Evolutionary conservation across 2,797 vertebrate species (phyloP).

Genomic region (Mus caroli): DNA sequence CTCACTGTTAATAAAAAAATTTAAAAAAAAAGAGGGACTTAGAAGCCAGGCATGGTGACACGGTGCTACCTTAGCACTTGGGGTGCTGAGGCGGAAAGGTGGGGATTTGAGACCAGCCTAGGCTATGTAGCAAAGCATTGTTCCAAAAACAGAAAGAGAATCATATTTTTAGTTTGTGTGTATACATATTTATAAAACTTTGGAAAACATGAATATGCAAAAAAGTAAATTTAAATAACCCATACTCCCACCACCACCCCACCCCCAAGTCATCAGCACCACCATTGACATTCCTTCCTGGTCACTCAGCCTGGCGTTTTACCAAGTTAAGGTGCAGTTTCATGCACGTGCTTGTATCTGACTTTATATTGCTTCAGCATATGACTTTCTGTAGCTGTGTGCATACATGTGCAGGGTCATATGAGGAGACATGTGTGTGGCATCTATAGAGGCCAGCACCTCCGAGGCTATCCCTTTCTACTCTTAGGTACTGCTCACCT

Average conservation of each 20-base stretch:
- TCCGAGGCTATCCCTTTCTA: too few relatives aligned
- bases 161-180: background rate
- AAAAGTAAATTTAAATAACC: background rate
- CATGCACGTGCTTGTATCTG: background rate
- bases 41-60: background rate
- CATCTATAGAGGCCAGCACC: background rate
- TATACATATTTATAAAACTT: background rate
- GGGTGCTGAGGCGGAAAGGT: background rate
- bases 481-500: background rate
- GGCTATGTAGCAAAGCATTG: background rate
- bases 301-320: background rate
- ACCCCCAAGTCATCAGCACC: background rate
- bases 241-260: background rate
- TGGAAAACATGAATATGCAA: background rate
- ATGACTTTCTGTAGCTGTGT: background rate
- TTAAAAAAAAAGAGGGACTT: background rate
- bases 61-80: background rate
- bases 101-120: background rate
- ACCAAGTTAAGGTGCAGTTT: background rate
- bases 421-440: background rate
- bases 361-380: conserved; percentile 35
- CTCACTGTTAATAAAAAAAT: background rate
- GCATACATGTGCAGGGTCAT: too few relatives aligned
- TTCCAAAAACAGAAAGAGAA: background rate
- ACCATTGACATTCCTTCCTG: background rate